Conservation (phyloP, 2,113 vertebrate species). For the Oreotrochilus melanogaster region DNA sequence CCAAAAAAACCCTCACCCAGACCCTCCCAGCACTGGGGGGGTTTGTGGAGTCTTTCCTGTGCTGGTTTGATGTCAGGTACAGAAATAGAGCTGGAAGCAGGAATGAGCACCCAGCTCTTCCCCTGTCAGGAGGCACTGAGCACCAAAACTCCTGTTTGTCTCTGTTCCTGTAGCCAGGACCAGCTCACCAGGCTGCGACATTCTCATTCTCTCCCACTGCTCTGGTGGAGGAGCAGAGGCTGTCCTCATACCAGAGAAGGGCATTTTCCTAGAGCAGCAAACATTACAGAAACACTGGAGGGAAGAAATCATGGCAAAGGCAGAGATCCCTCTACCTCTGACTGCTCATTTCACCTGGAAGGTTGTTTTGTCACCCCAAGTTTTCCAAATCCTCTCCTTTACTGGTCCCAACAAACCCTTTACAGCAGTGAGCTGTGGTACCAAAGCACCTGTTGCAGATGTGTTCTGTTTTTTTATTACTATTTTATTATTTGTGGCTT, state of each 20-base stretch:
- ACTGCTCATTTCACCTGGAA: too few species aligned
- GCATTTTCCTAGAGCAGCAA: background rate
- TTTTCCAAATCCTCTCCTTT: background rate
- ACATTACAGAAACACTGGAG: too few species aligned
- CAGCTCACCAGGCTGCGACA: background rate
- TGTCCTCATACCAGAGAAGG: background rate
- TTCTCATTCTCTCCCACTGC: background rate
- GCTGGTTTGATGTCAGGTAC: background rate
- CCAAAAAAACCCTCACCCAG: background rate
- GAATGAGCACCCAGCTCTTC: background rate
- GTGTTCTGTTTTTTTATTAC: too few species aligned
- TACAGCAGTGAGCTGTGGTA: too few species aligned
- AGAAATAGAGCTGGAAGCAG: constrained; percentile 3
- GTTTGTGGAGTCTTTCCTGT: fast-evolving
- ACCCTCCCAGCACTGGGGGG: background rate
- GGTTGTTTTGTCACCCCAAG: too few species aligned
- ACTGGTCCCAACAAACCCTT: too few species aligned
- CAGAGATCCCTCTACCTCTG: too few species aligned
- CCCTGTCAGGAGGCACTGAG: background rate
- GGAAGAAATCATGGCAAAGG: too few species aligned
- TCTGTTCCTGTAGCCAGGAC: background rate
- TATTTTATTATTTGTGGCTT: too few species aligned
- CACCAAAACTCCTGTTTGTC: background rate
- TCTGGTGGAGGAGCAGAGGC: background rate
- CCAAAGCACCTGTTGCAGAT: too few species aligned